Base-by-base conservation (phyloP, 2,888 invertebrate species). In the Aleiodes leptofemur region DNA sequence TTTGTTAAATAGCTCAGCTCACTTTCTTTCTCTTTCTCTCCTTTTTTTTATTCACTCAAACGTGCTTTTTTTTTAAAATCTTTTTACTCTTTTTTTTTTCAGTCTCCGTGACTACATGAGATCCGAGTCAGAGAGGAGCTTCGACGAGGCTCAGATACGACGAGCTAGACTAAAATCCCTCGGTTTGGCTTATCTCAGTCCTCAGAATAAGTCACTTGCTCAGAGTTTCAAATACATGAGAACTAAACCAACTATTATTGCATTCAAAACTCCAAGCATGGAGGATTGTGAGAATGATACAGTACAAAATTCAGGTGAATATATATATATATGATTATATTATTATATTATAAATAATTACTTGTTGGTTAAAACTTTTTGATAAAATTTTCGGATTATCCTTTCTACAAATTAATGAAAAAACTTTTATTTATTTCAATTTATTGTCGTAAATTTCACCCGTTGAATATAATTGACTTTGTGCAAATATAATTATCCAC, bases 141-240 rank as follows among this genome's bases (percentile, higher is more conserved):
- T 96, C 83, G 93, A 94, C 84, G 93, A 94, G 80, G 91, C 91
- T 71, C 93, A 93, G 76, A 92, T 95, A 78, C 91, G 92, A 6
- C 90, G 92, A 38, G 94, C 94, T 0, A 91, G 93, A 29, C 87
- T 93, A 55, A 92, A 93, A 83, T 92, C 93, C 7, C 89, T 93
- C n/a, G 94, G 94, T 1, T 85, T 93, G 80, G 94, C 94, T 3
- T 94, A 95, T 87, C 89, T 94, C 61, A 94, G 94, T 83, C 95
- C 95, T 0, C 96, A 95, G 86, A 95, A 95, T 86, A 94, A 93
- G 82, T 94, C 95, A 0, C 90, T 96, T 77, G 96, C 96, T 0
- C 95, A 96, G 85, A 95, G 96, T 86, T 96, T 96, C 90, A 92
- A 96, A n/a, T 97, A 96, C 86, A 96, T 97, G 96, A 90, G 97